Conservation (phyloP, 2,113 vertebrate species). For the Miniopterus natalensis region DNA sequence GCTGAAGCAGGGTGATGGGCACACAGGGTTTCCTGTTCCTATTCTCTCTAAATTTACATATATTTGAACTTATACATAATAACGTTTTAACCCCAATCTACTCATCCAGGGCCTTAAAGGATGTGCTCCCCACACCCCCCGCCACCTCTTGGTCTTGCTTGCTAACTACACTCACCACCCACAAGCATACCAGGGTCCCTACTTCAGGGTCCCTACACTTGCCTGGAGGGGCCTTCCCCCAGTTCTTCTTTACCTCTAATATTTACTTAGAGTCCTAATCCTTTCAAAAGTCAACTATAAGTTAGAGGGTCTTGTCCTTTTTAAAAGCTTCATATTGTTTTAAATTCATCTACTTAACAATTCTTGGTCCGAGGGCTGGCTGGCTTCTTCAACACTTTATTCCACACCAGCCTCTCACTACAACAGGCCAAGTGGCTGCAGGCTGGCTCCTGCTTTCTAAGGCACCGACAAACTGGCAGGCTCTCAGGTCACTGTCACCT, state of each 20-base stretch:
- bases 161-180: background rate
- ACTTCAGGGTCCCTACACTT: background rate
- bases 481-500: background rate
- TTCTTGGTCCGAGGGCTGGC: background rate
- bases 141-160: background rate
- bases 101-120: background rate
- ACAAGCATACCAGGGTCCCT: background rate
- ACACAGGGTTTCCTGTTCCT: background rate
- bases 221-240: background rate
- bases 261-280: background rate
- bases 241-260: background rate
- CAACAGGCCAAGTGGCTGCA: background rate
- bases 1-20: background rate
- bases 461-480: background rate
- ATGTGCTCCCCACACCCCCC: background rate
- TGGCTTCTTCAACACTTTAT: background rate
- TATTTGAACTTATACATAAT: background rate
- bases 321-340: background rate
- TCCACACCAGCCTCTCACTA: background rate
- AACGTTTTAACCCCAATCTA: background rate
- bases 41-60: background rate
- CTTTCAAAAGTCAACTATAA: conserved; percentile 13
- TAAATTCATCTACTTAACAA: background rate
- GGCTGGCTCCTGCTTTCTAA: background rate
- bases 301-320: background rate